Base-by-base conservation (phyloP, 2,888 invertebrate genomes). In the Cosmia trapezina region DNA sequence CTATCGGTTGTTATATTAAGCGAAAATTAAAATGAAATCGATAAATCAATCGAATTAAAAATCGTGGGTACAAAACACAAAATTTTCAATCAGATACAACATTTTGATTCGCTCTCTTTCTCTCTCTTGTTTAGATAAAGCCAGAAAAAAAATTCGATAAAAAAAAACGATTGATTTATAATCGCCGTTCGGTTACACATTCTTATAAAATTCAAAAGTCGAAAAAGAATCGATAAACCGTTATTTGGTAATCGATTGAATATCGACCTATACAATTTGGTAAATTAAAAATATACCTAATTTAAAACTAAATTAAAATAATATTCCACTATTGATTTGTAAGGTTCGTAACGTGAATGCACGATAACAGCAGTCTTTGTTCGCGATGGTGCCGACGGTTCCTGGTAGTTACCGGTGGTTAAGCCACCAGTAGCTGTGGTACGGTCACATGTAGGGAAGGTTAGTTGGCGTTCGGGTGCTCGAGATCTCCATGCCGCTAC, bases 401-500 rank as follows among this genome's bases (percentile, higher is more conserved):
- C 57, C 43, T 61, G 49, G 45, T 47, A 37, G 80, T 86, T 84
- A 88, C 86, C 83, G 88, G 87, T 86, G 89, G 69, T 90, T 91
- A 85, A 96, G 88, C 86, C 87, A 90, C 91, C 91, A 91, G 83
- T 88, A 90, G 91, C 93, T 92, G 81, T 88, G 91, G 83, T 87
- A 88, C 73, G 91, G 95, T 96, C 95, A 96, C 95, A 96, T 95
- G 90, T 93, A 95, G 19, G 96, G 96, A 17, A 96, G 89, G 86
- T 95, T 96, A 49, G 94, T 94, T 4, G 94, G 92, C 0, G 92
- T 90, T 37, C 92, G 90, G 9, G 83, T 72, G 56, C 79, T 78
- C 4, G 87, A 73, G 71, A 90, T n/a, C 2, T 91, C 92, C 28
- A 87, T 71, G 17, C 88, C 89, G 70, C 82, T 88, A 60, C 90